Evolutionary conservation across 2,797 vertebrate species (phyloP).

Genomic region (Anas bernieri): DNA sequence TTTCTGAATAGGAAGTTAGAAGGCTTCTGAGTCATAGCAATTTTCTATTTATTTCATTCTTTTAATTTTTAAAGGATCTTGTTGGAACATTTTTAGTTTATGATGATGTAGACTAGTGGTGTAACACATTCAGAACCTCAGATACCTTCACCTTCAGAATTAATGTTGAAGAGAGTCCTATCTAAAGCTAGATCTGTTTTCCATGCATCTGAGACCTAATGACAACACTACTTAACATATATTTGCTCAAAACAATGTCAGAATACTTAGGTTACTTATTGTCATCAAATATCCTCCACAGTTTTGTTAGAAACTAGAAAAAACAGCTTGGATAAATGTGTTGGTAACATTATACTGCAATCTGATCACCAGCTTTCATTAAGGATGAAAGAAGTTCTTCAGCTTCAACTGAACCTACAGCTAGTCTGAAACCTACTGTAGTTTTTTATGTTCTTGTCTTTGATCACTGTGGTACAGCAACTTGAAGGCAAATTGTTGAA

Average conservation of each 20-base stretch:
- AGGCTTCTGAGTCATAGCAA: background rate
- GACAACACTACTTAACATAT: background rate
- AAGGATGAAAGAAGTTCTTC: background rate
- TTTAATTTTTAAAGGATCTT: background rate
- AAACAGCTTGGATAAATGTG: background rate
- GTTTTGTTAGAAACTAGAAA: background rate
- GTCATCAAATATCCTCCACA: background rate
- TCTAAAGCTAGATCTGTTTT: background rate
- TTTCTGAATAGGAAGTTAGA: background rate
- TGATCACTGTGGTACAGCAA: background rate
- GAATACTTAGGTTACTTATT: background rate
- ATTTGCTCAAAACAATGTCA: background rate
- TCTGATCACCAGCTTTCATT: background rate
- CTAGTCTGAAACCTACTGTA: background rate
- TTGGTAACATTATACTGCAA: background rate
- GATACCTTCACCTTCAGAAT: background rate
- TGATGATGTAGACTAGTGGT: background rate
- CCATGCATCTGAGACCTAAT: background rate
- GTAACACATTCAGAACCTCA: slow-evolving; percentile 6
- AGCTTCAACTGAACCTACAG: background rate
- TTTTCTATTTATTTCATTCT: background rate
- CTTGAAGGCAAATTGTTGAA: background rate
- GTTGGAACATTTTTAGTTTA: background rate
- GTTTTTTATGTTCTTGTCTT: background rate
- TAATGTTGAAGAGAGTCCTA: background rate